Evolutionary conservation across 2,888 invertebrate genomes (phyloP), one percentile per base, ranked within the genome.

Genomic region (Entomobrya proxima): DNA sequence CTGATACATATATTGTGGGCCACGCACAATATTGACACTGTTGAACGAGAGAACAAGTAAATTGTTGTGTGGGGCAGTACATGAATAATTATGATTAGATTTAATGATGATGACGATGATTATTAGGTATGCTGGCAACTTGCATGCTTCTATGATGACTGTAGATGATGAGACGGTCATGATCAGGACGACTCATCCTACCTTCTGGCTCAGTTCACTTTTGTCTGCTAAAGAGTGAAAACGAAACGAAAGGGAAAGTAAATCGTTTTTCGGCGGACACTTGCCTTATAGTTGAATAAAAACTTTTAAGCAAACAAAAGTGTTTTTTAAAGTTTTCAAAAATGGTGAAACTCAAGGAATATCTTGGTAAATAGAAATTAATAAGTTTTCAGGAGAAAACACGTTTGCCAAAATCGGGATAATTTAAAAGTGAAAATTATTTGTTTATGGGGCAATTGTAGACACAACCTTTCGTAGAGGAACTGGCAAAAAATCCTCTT

Each of bases 281-380:
- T 40, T 47, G 3, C 2, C 50, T 52, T 52, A 35, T 69, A 40
- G 67, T 69, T 69, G 67, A 13, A 52, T n/a, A 32, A 27, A 18
- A 75, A 35, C 67, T 27, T 47, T 18, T 13, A 72, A 30, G n/a
- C 7, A 37, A 37, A 18, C 55, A 52, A 30, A 13, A 27, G 47
- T 13, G 44, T 61, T 30, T 30, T 40, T 76, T 58, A 35, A 76
- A 40, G 44, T 58, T 74, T 47, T 27, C 32, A 37, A 85, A 50
- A 75, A 86, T 86, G 86, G 86, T 86, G 61, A 78, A 75, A 30
- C 79, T 86, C 74, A 86, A 86, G 86, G 78, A 83, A 47, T 86
- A 82, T 78, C 64, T 86, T 55, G 86, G 86, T 86, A 76, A 64
- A 61, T 37, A 67, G 5, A 47, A 4, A 15, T 18, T 30, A 44